phyloP scores from a whole-genome alignment of 1,140 invertebrate genomes.

The Heterodera schachtii region DNA sequence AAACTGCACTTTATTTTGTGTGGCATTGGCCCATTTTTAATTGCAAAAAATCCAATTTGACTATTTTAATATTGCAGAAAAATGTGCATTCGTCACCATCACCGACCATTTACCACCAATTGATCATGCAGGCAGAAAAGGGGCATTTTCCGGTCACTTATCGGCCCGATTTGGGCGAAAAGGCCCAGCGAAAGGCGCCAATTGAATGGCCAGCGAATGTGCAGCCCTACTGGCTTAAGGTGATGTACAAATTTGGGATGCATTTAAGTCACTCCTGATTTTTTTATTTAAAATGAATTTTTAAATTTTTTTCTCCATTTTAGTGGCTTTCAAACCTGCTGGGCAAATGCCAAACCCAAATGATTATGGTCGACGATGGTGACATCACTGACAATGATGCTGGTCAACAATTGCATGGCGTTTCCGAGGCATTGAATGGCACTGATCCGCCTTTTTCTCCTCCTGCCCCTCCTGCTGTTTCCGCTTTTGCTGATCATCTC shows the following conservation, averaged over 20 bases:
- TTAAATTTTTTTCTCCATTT: slow-evolving; percentile 15
- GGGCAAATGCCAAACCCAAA: slow-evolving; percentile 13
- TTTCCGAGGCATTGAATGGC: background rate
- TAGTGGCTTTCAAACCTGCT: slow-evolving; percentile 14
- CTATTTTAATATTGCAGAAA: slow-evolving; percentile 2
- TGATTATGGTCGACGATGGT: slow-evolving; percentile 7
- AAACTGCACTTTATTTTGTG: background rate
- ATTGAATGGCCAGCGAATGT: slow-evolving; percentile 47
- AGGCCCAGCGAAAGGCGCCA: slow-evolving; percentile 30
- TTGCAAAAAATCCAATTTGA: background rate
- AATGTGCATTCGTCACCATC: slow-evolving; percentile 7
- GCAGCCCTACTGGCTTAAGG: slow-evolving; percentile 41
- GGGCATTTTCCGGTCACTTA: slow-evolving; percentile 38
- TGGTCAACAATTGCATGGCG: background rate
- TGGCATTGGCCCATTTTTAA: slow-evolving; percentile 40
- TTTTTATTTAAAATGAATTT: background rate
- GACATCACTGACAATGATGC: background rate
- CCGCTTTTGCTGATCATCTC: background rate
- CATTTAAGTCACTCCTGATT: no score
- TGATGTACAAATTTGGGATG: background rate
- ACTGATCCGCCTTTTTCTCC: no score
- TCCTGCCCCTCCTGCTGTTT: no score
- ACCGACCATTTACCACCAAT: slow-evolving; percentile 19
- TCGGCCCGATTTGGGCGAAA: slow-evolving; percentile 40
- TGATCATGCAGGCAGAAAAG: slow-evolving; percentile 43